Evolutionary conservation across 2,888 invertebrate species (phyloP).

Genomic region (Xylophagus ater): DNA sequence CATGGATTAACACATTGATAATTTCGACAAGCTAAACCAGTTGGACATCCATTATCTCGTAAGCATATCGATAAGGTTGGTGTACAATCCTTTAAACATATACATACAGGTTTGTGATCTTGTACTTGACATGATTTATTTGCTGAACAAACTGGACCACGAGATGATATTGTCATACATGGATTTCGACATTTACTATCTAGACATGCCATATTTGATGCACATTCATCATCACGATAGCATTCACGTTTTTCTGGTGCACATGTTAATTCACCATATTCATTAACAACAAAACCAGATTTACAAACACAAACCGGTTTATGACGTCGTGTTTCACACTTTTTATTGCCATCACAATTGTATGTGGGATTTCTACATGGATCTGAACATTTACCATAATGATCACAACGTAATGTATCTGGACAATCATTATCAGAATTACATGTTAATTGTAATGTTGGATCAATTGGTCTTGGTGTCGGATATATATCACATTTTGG

Average conservation of each 20-base stretch:
- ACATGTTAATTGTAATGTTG: constrained; percentile 48
- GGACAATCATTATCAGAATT: constrained; percentile 60
- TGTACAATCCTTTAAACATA: constrained; percentile 78
- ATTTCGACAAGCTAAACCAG: constrained; percentile 73
- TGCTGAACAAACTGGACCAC: constrained; percentile 56
- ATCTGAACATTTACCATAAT: constrained; percentile 63
- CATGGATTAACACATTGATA: constrained; percentile 88
- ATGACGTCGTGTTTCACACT: constrained; percentile 79
- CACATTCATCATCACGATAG: constrained; percentile 68
- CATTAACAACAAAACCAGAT: constrained; percentile 78
- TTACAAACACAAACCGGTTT: constrained; percentile 80
- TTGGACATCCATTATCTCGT: constrained; percentile 79
- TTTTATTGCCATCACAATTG: constrained; percentile 69
- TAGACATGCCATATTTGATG: constrained; percentile 74
- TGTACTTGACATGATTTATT: constrained; percentile 81
- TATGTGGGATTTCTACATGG: constrained; percentile 60
- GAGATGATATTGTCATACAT: constrained; percentile 52
- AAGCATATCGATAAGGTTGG: constrained; percentile 79
- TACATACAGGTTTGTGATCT: constrained; percentile 76
- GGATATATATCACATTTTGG: constrained; percentile 59
- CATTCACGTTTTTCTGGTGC: constrained; percentile 74
- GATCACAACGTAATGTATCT: constrained; percentile 61
- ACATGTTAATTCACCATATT: constrained; percentile 76
- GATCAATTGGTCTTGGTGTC: constrained; percentile 45
- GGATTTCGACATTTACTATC: constrained; percentile 79